Base-by-base conservation (phyloP, 1,140 invertebrate genomes). In the Ostrea denselamellosa region DNA sequence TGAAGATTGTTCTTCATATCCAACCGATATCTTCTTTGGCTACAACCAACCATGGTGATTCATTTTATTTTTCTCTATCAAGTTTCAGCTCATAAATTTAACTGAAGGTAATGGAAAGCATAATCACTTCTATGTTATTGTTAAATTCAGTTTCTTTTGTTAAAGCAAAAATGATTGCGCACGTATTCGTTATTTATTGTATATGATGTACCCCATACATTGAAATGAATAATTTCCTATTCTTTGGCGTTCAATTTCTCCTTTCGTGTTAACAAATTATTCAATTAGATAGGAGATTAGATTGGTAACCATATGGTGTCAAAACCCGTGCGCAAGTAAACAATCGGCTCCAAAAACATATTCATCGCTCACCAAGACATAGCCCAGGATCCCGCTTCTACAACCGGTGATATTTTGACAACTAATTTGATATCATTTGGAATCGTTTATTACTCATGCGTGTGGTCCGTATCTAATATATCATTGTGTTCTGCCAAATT, bases 271-370 rank as follows among this genome's bases (percentile, higher is more conserved):
- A 25, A 77, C 68, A 77, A 77, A 77, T 77, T 77, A 77, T 77
- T 34, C 68, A 77, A 77, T 77, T 77, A 77, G 68, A 77, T 77
- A 77, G 68, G 8, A 77, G 68, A 77, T 77, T 28, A 77, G 68
- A 77, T 77, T 77, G 25, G 25, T 77, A 28, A 77, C 68, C 68
- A 77, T 52, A 68, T 65, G 85, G 58, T 85, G 85, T 85, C 85
- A 85, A 68, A 68, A 51, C 85, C 28, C 14, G 62, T 44, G 22
- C 85, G 51, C 34, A 51, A 68, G 62, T 85, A 85, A 85, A 85
- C 85, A 85, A 68, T 22, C n/a, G 85, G 85, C 85, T 85, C 85
- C 85, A 68, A 44, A 85, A 85, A 85, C 58, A 85, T 62, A 62
- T 58, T 28, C 85, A 52, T 34, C 34, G 22, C 52, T 77, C 25